Percentiles rank a stretch among this genome's conserved stretches.
Evolutionary conservation across 2,797 vertebrate genomes (phyloP).

Genomic region (Morelia viridis): DNA sequence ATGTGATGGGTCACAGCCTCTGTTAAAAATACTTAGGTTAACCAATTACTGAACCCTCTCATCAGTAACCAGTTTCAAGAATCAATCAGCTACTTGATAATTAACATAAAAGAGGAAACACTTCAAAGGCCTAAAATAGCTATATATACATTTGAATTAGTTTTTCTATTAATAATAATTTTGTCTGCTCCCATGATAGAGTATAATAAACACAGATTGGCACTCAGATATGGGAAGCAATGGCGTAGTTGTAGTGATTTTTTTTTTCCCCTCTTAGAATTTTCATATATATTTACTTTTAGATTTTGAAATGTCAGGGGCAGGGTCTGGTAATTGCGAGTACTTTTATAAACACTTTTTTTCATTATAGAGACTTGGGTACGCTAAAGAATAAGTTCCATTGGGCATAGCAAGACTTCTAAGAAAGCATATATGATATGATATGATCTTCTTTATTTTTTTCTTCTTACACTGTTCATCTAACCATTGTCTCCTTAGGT

Average conservation of each 20-base stretch:
- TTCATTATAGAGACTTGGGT: neutral
- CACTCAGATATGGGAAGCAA: neutral
- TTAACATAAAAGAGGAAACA: constrained; percentile 66
- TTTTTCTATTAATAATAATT: constrained; percentile 46
- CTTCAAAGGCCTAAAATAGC: constrained; percentile 69
- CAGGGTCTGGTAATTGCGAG: neutral
- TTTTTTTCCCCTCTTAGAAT: neutral
- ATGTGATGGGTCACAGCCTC: constrained; percentile 25
- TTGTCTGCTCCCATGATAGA: neutral
- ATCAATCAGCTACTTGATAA: constrained; percentile 75
- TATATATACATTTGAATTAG: constrained; percentile 53
- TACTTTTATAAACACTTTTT: neutral
- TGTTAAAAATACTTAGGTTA: constrained; percentile 47
- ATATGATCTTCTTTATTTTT: neutral
- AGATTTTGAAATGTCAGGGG: neutral
- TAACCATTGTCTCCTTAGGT: neutral
- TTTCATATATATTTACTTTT: neutral
- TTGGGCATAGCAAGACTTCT: neutral
- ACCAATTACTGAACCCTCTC: constrained; percentile 59
- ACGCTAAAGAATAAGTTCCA: neutral
- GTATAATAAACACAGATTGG: neutral
- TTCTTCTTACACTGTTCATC: neutral
- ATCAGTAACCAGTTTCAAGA: constrained; percentile 66
- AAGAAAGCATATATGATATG: neutral
- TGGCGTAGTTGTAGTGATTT: neutral